Percentiles rank a stretch among this genome's conserved stretches.
Evolutionary conservation across 2,113 vertebrate genomes (phyloP).

Genomic region (Reinhardtius hippoglossoides): DNA sequence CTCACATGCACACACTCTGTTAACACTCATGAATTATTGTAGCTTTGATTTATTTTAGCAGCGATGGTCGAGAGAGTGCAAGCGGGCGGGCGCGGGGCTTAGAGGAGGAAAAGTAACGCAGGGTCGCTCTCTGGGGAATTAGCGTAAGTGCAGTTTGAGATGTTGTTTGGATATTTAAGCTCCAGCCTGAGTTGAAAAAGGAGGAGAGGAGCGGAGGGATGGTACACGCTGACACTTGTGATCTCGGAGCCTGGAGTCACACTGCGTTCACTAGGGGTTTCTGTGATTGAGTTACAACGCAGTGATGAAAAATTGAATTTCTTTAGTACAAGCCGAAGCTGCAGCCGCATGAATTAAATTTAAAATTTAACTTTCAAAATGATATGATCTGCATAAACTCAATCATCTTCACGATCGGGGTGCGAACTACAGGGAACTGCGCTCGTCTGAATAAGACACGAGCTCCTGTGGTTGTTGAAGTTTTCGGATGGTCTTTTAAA

Average conservation of each 20-base stretch:
- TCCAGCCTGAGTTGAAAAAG: conserved; percentile 32
- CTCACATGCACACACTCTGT: conserved; percentile 35
- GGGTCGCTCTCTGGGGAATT: conserved; percentile 58
- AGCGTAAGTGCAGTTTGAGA: conserved; percentile 56
- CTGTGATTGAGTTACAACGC: not conserved
- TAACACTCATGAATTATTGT: conserved; percentile 73
- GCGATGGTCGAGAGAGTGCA: conserved; percentile 50
- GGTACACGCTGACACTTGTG: conserved; percentile 8
- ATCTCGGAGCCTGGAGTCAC: not conserved
- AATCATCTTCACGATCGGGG: not conserved
- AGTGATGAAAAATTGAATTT: conserved; percentile 20
- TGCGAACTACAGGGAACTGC: not conserved
- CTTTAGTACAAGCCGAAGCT: not conserved
- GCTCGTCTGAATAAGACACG: not conserved
- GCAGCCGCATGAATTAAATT: not conserved
- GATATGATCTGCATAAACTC: not conserved
- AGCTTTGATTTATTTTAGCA: conserved; percentile 71
- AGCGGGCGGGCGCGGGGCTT: conserved; percentile 29
- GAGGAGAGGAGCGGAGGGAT: conserved; percentile 34
- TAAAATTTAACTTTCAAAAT: not conserved
- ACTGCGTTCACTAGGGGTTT: conserved; percentile 23
- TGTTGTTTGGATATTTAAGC: conserved; percentile 67
- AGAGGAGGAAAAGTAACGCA: conserved; percentile 46
- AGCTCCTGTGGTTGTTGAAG: not conserved
- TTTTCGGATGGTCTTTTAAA: not conserved